A percentile compares a stretch with the other conserved stretches of the same genome.
Conservation (phyloP, 2,888 invertebrate genomes). For the Eutolmus rufibarbis region DNA sequence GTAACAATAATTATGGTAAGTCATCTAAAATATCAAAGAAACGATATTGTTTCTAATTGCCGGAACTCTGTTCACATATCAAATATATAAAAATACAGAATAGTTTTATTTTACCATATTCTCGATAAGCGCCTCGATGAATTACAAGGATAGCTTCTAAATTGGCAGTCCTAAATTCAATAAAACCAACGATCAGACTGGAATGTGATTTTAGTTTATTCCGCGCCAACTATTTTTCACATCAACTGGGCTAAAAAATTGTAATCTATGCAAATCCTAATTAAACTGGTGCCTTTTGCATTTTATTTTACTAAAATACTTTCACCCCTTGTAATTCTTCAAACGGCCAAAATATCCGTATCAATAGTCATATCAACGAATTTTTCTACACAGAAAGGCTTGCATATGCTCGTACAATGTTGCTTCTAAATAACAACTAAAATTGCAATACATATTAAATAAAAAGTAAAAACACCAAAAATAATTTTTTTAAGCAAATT, state of each 20-base stretch:
- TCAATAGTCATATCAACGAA: slow-evolving; percentile 24
- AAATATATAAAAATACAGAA: background rate
- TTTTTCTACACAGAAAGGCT: background rate
- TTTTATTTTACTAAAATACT: background rate
- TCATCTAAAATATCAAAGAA: background rate
- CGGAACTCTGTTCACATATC: background rate
- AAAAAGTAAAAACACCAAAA: slow-evolving; percentile 16
- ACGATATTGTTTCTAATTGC: background rate
- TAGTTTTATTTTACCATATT: background rate
- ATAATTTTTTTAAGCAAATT: background rate
- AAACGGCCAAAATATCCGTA: background rate
- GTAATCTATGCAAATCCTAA: background rate
- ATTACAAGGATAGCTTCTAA: background rate
- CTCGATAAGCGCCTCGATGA: background rate
- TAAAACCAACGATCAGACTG: background rate
- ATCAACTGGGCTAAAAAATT: background rate
- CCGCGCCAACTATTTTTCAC: background rate
- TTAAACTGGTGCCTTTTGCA: no score
- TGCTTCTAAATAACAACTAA: background rate
- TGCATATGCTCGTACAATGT: background rate
- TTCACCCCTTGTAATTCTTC: background rate
- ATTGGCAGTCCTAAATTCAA: background rate
- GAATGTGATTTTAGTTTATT: background rate
- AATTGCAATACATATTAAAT: background rate
- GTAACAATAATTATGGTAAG: background rate